phyloP scores from a whole-genome alignment of 2,113 vertebrate genomes.

The Cyprinodon tularosa region DNA sequence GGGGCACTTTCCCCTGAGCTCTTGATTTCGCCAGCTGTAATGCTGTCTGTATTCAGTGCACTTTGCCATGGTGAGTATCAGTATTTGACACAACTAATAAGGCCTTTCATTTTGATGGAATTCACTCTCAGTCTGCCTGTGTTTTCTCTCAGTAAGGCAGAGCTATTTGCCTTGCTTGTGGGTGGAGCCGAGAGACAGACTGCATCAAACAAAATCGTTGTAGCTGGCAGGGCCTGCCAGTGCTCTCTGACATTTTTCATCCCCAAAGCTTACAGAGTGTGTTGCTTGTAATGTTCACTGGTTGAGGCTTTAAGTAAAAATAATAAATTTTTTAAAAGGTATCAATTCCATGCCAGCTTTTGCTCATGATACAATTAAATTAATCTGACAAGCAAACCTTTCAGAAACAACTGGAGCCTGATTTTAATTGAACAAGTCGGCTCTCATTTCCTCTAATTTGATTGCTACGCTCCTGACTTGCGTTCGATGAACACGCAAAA shows the following conservation, averaged over 20 bases:
- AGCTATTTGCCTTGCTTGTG: constrained; percentile 51
- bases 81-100: constrained; percentile 66
- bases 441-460: constrained; percentile 75
- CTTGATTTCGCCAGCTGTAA: constrained; percentile 43
- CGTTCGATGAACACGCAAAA: constrained; percentile 70
- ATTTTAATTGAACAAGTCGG: constrained; percentile 75
- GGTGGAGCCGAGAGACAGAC: constrained; percentile 56
- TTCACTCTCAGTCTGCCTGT: constrained; percentile 41
- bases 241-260: constrained; percentile 16
- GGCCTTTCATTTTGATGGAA: constrained; percentile 68
- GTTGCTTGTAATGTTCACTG: constrained; percentile 7
- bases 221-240: constrained; percentile 36
- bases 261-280: constrained; percentile 36
- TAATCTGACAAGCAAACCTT: constrained; percentile 58
- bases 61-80: constrained; percentile 58
- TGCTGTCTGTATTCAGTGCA: constrained; percentile 54
- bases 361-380: constrained; percentile 69
- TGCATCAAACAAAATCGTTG: constrained; percentile 47
- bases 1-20: constrained; percentile 43
- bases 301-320: constrained; percentile 29
- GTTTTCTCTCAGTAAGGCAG: constrained; percentile 43
- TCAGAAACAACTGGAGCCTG: constrained; percentile 67
- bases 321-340: constrained; percentile 59
- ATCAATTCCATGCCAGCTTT: constrained; percentile 62
- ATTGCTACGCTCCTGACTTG: constrained; percentile 75